Evolutionary conservation across 2,888 invertebrate genomes (phyloP).

Genomic region (Andrena bucephala): DNA sequence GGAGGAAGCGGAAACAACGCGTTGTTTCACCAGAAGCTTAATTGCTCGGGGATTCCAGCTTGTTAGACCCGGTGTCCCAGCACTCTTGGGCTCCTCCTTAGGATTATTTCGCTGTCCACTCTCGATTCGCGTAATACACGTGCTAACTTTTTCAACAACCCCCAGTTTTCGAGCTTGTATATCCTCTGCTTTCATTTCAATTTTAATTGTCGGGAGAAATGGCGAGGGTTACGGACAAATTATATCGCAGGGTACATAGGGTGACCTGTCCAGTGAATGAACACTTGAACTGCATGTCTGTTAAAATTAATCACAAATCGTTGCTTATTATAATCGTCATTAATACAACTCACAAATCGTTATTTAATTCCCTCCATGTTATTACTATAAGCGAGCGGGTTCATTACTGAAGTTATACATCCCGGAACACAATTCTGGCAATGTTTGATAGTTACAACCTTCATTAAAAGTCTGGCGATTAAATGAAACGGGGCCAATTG

Average conservation of each 20-base stretch:
- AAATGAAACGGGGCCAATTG: too few species aligned
- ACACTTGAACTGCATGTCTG: too few species aligned
- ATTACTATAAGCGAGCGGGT: too few species aligned
- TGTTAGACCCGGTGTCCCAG: constrained; percentile 77
- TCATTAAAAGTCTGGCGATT: too few species aligned
- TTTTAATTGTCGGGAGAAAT: not conserved
- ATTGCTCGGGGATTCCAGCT: constrained; percentile 82
- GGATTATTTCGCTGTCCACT: constrained; percentile 39
- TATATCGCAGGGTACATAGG: not conserved
- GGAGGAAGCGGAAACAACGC: constrained; percentile 40
- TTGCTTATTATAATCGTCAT: too few species aligned
- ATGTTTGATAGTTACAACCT: too few species aligned
- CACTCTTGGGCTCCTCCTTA: constrained; percentile 62
- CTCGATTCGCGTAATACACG: constrained; percentile 27
- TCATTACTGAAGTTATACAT: too few species aligned
- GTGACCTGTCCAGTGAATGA: too few species aligned
- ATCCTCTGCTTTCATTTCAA: not conserved
- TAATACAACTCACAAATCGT: too few species aligned
- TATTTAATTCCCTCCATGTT: too few species aligned
- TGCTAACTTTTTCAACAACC: not conserved
- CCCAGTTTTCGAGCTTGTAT: not conserved
- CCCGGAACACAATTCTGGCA: too few species aligned
- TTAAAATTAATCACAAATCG: too few species aligned
- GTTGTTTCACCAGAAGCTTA: constrained; percentile 69
- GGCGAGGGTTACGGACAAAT: not conserved